These are phyloP conservation scores for Hipparchia semele DNA, from an alignment of 2,888 invertebrate genomes.

Conservation along the genomic window DNA sequence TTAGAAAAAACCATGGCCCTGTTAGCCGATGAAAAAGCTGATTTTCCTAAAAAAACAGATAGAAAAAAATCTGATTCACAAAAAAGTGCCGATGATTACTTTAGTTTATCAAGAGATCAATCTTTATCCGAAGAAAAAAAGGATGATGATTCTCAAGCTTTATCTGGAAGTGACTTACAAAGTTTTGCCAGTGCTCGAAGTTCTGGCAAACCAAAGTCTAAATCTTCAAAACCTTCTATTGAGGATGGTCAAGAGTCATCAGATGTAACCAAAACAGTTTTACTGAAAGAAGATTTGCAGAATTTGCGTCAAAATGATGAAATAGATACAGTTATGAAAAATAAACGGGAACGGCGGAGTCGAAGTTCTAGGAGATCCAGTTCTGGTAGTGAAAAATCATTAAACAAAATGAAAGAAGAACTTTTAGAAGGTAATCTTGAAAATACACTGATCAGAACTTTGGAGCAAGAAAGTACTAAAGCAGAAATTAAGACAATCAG, in stretches of 20 bases:
- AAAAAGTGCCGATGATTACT: conserved; percentile 85
- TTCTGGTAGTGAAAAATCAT: conserved; percentile 78
- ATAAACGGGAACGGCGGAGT: conserved; percentile 68
- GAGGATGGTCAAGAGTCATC: conserved; percentile 64
- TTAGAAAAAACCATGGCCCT: conserved; percentile 75
- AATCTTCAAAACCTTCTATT: conserved; percentile 59
- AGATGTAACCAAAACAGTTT: conserved; percentile 59
- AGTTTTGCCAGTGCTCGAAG: conserved; percentile 87
- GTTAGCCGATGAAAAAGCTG: conserved; percentile 79
- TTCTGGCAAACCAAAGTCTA: conserved; percentile 74
- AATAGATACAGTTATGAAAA: conserved; percentile 48
- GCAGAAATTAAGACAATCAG: conserved; percentile 54
- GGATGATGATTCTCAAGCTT: conserved; percentile 83
- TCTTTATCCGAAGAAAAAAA: conserved; percentile 84
- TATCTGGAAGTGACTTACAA: conserved; percentile 84
- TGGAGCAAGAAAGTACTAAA: conserved; percentile 55
- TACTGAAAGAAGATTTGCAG: conserved; percentile 61
- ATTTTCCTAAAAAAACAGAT: conserved; percentile 82
- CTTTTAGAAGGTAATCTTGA: conserved; percentile 47
- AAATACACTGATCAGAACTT: conserved; percentile 30
- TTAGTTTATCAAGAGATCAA: conserved; percentile 84
- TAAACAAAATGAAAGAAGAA: conserved; percentile 65
- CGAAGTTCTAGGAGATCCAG: conserved; percentile 72
- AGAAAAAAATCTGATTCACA: conserved; percentile 86
- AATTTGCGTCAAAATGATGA: conserved; percentile 40